These are phyloP conservation scores for Amiota mariae DNA, from an alignment of 2,888 invertebrate species.

Conservation along the genomic window DNA sequence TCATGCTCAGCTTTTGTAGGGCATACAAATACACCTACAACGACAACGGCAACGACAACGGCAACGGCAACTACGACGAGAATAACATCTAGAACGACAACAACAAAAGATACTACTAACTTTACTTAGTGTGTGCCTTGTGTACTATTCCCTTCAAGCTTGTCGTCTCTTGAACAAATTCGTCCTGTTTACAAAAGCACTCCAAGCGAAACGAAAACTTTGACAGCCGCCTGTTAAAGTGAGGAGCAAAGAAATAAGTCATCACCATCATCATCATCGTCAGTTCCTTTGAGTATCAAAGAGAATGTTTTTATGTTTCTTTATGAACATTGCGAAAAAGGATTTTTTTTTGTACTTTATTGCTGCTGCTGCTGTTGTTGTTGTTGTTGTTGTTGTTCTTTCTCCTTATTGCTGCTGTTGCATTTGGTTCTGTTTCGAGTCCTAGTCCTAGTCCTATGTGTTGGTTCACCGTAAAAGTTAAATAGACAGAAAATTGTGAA, in stretches of 20 bases:
- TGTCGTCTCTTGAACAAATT: slow-evolving; percentile 41
- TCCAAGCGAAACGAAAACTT: slow-evolving; percentile 66
- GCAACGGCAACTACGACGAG: neutral
- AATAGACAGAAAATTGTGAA: slow-evolving; percentile 70
- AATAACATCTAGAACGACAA: no score
- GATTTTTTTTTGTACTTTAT: slow-evolving; percentile 38
- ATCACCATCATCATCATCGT: no score
- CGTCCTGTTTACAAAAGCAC: slow-evolving; percentile 48
- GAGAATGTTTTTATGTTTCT: slow-evolving; percentile 65
- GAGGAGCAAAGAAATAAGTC: neutral
- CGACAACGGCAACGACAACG: neutral
- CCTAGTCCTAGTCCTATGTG: no score
- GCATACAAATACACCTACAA: slow-evolving; percentile 38
- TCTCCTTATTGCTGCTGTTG: neutral
- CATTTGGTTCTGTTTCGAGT: neutral
- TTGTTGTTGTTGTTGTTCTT: neutral
- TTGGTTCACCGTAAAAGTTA: slow-evolving; percentile 60
- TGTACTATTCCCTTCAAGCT: neutral
- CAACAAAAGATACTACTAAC: no score
- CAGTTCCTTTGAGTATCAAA: slow-evolving; percentile 44
- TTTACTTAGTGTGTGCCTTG: no score
- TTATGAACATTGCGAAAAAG: slow-evolving; percentile 58
- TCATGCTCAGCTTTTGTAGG: slow-evolving; percentile 52
- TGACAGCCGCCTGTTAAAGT: slow-evolving; percentile 52
- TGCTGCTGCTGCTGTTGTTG: neutral